These are phyloP conservation scores for Phrynocephalus vlangalii DNA, from an alignment of 2,797 vertebrate genomes.

Conservation along the genomic window DNA sequence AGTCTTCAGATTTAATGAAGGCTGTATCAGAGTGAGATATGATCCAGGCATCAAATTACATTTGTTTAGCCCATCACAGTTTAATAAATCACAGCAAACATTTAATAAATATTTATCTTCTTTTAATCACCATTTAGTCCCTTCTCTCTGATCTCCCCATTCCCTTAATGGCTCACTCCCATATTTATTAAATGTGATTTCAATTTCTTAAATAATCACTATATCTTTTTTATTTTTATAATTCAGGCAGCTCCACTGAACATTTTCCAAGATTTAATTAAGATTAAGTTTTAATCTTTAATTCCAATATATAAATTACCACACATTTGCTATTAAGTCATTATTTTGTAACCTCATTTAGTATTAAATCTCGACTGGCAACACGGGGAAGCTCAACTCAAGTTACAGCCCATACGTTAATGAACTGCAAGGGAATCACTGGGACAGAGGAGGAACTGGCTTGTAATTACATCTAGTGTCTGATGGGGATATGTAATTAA, in stretches of 20 bases:
- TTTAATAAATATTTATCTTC: conserved; percentile 84
- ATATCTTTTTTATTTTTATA: conserved; percentile 73
- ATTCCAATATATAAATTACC: conserved; percentile 74
- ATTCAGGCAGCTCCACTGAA: conserved; percentile 68
- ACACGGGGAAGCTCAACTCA: conserved; percentile 50
- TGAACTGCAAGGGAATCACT: conserved; percentile 60
- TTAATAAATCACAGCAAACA: conserved; percentile 79
- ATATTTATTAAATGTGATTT: conserved; percentile 77
- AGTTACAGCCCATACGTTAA: conserved; percentile 62
- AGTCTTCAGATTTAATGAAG: conserved; percentile 77
- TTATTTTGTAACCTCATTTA: conserved; percentile 70
- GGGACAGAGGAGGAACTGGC: conserved; percentile 35
- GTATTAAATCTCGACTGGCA: conserved; percentile 59
- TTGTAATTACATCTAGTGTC: conserved; percentile 45
- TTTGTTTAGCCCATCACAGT: conserved; percentile 76
- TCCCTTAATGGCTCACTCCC: conserved; percentile 73
- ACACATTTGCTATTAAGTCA: conserved; percentile 62
- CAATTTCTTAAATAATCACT: conserved; percentile 78
- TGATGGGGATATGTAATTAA: conserved; percentile 45
- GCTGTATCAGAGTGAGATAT: conserved; percentile 76
- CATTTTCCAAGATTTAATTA: conserved; percentile 79
- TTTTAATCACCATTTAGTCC: conserved; percentile 77
- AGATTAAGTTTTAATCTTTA: conserved; percentile 76
- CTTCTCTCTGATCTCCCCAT: conserved; percentile 72
- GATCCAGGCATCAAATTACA: conserved; percentile 79